Percentiles rank a stretch among this genome's conserved stretches.
These are phyloP conservation scores for Anneissia japonica DNA, from an alignment of 35 echinoderm and acorn worm species.

Conservation along the genomic window DNA sequence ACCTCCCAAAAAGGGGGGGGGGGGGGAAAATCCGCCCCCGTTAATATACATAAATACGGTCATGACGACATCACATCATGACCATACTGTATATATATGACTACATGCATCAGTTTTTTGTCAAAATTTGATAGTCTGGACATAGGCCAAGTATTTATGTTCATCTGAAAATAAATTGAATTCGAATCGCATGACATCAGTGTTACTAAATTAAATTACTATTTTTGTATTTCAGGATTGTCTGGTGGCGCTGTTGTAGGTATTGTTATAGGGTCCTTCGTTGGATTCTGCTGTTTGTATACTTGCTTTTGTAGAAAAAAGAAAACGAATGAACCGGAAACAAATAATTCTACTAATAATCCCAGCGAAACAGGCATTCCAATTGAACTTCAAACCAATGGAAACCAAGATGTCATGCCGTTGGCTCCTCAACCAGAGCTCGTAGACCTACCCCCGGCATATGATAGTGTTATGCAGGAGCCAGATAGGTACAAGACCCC, in stretches of 20 bases:
- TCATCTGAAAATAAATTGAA: too few species aligned
- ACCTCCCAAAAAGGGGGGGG: too few species aligned
- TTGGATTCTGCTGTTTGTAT: background rate
- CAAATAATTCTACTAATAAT: background rate
- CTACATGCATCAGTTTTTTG: too few species aligned
- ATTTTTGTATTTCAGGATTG: background rate
- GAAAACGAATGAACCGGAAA: background rate
- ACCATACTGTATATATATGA: too few species aligned
- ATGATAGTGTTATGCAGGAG: background rate
- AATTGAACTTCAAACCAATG: background rate
- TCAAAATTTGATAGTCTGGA: too few species aligned
- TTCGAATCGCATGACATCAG: too few species aligned
- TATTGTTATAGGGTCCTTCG: background rate
- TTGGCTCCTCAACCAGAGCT: background rate
- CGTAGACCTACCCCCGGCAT: background rate
- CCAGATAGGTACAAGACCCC: background rate
- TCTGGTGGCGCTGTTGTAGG: background rate
- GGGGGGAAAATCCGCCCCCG: too few species aligned
- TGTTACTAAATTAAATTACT: too few species aligned
- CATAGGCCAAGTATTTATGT: too few species aligned
- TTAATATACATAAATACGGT: too few species aligned
- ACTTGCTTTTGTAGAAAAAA: background rate
- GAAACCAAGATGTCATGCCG: background rate
- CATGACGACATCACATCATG: too few species aligned
- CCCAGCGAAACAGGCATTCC: background rate